A percentile compares a stretch with the other conserved stretches of the same genome.
phyloP scores from a whole-genome alignment of 2,113 vertebrate species.

The Phalacrocorax pelagicus region DNA sequence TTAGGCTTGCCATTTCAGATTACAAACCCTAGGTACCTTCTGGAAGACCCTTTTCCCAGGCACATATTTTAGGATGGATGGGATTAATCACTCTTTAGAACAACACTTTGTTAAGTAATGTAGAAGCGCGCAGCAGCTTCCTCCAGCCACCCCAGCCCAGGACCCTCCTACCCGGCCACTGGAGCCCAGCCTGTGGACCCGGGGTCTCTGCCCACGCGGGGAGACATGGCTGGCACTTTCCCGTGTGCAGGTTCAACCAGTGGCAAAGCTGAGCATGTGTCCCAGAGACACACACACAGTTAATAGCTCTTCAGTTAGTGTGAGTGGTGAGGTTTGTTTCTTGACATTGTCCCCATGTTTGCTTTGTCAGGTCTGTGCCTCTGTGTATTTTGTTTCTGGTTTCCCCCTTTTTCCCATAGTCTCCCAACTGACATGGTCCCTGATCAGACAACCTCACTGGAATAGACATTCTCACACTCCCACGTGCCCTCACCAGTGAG shows the following conservation, averaged over 20 bases:
- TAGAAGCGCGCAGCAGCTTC: accelerated
- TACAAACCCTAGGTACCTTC: not conserved
- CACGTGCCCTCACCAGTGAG: accelerated
- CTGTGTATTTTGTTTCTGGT: not conserved
- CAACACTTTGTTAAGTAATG: not conserved
- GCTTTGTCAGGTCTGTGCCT: not conserved
- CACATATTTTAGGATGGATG: not conserved
- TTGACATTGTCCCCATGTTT: not conserved
- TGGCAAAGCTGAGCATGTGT: not conserved
- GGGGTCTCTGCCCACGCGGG: not conserved
- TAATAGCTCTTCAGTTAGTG: not conserved
- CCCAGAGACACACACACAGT: not conserved
- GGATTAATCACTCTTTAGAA: not conserved
- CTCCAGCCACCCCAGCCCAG: not conserved
- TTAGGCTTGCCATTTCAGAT: not conserved
- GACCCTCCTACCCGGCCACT: not conserved
- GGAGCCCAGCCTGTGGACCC: not conserved
- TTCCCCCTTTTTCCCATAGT: not conserved
- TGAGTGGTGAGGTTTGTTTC: not conserved
- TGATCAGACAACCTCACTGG: accelerated
- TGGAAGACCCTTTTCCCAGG: not conserved
- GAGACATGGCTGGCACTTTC: accelerated
- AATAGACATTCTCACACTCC: not conserved
- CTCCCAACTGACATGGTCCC: not conserved
- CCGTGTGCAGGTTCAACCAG: not conserved